phyloP scores from a whole-genome alignment of 1,140 invertebrate species.

The Drosophila persimilis region DNA sequence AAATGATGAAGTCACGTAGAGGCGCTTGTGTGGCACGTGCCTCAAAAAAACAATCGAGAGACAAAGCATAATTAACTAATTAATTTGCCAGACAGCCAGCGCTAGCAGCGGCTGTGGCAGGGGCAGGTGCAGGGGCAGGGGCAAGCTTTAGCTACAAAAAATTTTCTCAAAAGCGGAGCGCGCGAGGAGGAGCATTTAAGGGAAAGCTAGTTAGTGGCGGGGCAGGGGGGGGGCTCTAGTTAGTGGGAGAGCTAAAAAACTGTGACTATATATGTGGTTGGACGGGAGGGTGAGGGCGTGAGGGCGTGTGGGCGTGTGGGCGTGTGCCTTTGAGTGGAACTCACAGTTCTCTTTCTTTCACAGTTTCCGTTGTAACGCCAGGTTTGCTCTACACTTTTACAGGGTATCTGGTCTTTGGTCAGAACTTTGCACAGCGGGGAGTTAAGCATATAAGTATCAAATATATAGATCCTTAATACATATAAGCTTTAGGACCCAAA shows the following conservation, averaged over 20 bases:
- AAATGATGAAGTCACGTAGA: slow-evolving; percentile 62
- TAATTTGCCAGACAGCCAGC: slow-evolving; percentile 56
- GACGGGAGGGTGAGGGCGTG: no score
- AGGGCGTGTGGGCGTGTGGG: background rate
- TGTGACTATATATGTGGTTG: no score
- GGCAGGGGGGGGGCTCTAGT: background rate
- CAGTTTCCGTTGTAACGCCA: slow-evolving; percentile 1
- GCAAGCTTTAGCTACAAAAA: slow-evolving; percentile 36
- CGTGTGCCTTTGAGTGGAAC: slow-evolving; percentile 18
- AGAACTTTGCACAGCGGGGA: no score
- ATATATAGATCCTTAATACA: no score
- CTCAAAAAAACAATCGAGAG: slow-evolving; percentile 36
- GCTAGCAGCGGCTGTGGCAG: background rate
- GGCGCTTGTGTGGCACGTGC: slow-evolving; percentile 47
- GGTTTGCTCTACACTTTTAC: no score
- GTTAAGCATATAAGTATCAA: no score
- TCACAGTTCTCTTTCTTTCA: background rate
- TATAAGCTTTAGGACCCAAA: no score
- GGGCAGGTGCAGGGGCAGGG: slow-evolving; percentile 15
- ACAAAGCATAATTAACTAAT: slow-evolving; percentile 72
- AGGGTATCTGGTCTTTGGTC: no score
- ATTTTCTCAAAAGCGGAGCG: slow-evolving; percentile 6
- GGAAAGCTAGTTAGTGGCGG: background rate
- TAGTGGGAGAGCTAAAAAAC: background rate
- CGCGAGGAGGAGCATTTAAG: background rate